Base-by-base conservation (phyloP, 2,888 invertebrate genomes). In the Idaea aversata region DNA sequence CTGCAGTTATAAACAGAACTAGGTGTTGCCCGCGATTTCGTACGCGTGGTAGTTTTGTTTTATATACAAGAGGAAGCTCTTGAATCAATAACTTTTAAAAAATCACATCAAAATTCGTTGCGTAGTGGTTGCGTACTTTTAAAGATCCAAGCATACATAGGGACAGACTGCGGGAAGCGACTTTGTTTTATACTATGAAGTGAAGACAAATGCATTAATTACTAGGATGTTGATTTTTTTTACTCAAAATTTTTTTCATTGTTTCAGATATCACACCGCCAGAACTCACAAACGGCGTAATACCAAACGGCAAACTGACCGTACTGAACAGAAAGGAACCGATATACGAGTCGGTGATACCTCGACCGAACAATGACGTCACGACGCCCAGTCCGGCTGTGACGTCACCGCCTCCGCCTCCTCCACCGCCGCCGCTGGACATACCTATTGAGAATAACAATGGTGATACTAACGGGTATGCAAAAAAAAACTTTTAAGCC, bases 321-420 rank as follows among this genome's bases (percentile, higher is more conserved):
- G 85, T 90, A 0, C 75, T 93, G 5, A 90, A 93, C 65, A 85
- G 89, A 63, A 94, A 94, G 68, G 96, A 97, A 85, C 97, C 97
- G 0, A 98, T 98, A 73, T 98, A 98, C 83, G 97, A 98, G 82
- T 95, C 97, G 0, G 96, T 97, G 5, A 93, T 97, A 71, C 97
- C 97, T 1, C 91, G 96, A 5, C 95, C 95, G 59, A 94, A 95
- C 60, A 69, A 77, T 0, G 80, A 77, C 10, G 81, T 69, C 15
- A 67, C 69, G n/a, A 75, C 68, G 38, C 69, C 65, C 15, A 92
- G 67, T 80, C 77, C 81, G 15, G 73, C 83, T 2, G 75, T 84
- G 10, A 82, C 85, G 36, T 84, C 87, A 38, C 86, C 87, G 15
- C 88, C 86, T 13, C 82, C 86, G 0, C 73, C 77, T 0, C 73